Percentiles rank a stretch among this genome's conserved stretches.
These are phyloP conservation scores for Urocynchramus pylzowi DNA, from an alignment of 2,113 vertebrate species.

Conservation along the genomic window DNA sequence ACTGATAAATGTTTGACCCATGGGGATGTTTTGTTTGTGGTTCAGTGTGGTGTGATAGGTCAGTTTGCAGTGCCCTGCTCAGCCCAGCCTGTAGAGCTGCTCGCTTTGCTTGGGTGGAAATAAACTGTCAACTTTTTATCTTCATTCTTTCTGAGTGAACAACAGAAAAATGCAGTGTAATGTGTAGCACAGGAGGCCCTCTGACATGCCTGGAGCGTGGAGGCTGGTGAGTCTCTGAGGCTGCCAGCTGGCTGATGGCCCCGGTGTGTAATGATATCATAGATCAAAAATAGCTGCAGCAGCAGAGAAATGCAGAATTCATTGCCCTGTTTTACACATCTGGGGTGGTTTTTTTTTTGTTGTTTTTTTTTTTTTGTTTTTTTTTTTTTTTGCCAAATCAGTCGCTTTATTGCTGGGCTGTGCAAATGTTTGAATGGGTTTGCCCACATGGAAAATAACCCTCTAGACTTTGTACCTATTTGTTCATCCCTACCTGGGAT, in stretches of 20 bases:
- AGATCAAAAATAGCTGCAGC: constrained; percentile 43
- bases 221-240: not conserved
- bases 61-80: not conserved
- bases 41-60: rapidly evolving
- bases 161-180: not conserved
- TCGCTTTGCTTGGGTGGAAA: not conserved
- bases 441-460: not conserved
- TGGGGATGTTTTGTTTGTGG: not conserved
- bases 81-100: not conserved
- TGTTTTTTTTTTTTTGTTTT: not conserved
- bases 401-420: not conserved
- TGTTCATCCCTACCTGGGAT: not conserved
- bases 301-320: not conserved
- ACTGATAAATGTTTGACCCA: not conserved
- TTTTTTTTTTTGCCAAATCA: not conserved
- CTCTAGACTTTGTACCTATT: not conserved
- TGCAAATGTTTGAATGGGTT: not conserved
- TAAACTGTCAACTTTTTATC: not conserved
- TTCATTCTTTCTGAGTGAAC: not conserved
- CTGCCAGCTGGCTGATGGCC: constrained; percentile 36
- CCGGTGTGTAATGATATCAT: constrained; percentile 21
- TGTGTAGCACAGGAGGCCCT: not conserved
- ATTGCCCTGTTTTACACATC: not conserved
- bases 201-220: not conserved
- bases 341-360: not conserved